Percentiles rank a stretch among this genome's conserved stretches.
These are phyloP conservation scores for Myathropa florea DNA, from an alignment of 2,888 invertebrate species.

Conservation along the genomic window DNA sequence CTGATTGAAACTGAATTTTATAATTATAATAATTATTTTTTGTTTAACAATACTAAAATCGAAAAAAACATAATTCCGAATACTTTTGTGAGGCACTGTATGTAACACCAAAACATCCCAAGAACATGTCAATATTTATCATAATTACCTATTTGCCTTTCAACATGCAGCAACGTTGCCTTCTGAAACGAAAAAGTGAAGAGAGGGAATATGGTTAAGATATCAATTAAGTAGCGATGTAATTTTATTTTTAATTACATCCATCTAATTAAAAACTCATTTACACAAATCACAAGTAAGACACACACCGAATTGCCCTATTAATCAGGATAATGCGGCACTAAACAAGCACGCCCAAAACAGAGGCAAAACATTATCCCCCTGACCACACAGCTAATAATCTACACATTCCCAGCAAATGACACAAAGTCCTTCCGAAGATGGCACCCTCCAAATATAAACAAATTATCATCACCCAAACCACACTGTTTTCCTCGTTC, in stretches of 20 bases:
- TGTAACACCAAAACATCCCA: background rate
- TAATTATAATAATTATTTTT: no score
- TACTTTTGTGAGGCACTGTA: no score
- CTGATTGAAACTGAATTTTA: no score
- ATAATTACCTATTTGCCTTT: background rate
- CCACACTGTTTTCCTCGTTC: background rate
- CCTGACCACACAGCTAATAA: constrained; percentile 7
- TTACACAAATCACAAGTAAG: constrained; percentile 28
- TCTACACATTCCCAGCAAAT: background rate
- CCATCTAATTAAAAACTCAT: constrained; percentile 42
- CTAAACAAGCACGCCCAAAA: background rate
- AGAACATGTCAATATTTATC: background rate
- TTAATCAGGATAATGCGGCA: constrained; percentile 41
- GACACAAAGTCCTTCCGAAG: constrained; percentile 4
- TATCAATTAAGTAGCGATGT: constrained; percentile 10
- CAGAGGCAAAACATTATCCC: background rate
- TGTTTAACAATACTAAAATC: no score
- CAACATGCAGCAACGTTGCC: background rate
- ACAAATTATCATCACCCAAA: constrained; percentile 22
- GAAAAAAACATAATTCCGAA: no score
- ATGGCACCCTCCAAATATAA: background rate
- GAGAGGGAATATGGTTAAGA: constrained; percentile 12
- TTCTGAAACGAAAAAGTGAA: constrained; percentile 15
- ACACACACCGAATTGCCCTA: constrained; percentile 14
- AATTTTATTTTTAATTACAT: constrained; percentile 18